Conservation (phyloP, 2,113 vertebrate genomes). For the Phalacrocorax aristotelis region DNA sequence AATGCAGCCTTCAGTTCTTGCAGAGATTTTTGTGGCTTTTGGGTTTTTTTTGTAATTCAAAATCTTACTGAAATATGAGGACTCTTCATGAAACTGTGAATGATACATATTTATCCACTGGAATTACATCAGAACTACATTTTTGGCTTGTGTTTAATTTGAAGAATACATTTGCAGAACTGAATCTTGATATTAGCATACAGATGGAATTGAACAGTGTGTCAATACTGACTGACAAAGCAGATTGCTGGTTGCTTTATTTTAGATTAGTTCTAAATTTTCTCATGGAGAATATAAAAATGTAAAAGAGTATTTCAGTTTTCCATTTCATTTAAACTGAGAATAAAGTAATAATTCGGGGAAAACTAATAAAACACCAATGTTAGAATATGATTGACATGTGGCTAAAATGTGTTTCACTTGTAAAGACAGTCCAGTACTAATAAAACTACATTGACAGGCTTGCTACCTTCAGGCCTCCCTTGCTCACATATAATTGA, state of each 20-base stretch:
- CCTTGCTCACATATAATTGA: constrained; percentile 46
- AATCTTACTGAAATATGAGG: constrained; percentile 20
- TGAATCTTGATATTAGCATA: constrained; percentile 74
- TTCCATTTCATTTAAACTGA: constrained; percentile 69
- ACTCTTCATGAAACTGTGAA: neutral
- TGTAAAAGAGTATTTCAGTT: constrained; percentile 71
- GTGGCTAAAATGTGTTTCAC: constrained; percentile 52
- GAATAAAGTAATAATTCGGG: constrained; percentile 68
- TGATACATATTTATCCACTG: constrained; percentile 51
- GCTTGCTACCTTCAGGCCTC: constrained; percentile 26
- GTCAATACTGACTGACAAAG: constrained; percentile 72
- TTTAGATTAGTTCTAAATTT: constrained; percentile 69
- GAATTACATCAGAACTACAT: constrained; percentile 47
- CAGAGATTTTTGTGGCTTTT: neutral
- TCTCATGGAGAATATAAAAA: constrained; percentile 64
- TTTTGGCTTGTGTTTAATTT: constrained; percentile 56
- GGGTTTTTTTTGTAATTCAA: neutral
- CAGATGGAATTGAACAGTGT: constrained; percentile 70
- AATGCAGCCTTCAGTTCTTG: neutral
- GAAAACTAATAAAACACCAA: constrained; percentile 63
- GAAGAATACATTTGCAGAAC: constrained; percentile 58
- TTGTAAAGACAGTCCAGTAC: constrained; percentile 41
- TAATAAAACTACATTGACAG: constrained; percentile 49
- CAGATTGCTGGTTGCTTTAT: constrained; percentile 51
- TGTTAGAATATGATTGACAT: constrained; percentile 61